These are phyloP conservation scores for Acanthochromis polyacanthus DNA, from an alignment of 2,113 vertebrate genomes.

Conservation along the genomic window DNA sequence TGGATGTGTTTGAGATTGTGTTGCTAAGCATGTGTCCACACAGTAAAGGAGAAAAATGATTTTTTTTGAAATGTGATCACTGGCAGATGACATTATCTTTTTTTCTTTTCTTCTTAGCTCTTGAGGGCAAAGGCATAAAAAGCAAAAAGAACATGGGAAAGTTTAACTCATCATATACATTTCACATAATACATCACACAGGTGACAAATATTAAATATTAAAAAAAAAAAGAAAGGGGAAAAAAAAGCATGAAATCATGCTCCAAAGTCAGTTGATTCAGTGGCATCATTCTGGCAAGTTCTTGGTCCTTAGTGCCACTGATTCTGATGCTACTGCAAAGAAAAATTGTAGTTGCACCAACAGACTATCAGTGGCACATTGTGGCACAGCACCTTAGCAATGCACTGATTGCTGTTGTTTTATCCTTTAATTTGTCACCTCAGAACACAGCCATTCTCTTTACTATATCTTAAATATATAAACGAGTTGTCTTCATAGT, in stretches of 20 bases:
- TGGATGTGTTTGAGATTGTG: constrained; percentile 29
- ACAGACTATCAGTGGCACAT: too few species aligned
- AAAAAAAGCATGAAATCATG: too few species aligned
- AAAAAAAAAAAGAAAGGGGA: too few species aligned
- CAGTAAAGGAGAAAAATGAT: constrained; percentile 3
- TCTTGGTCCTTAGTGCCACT: too few species aligned
- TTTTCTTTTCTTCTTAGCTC: background rate
- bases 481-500: background rate
- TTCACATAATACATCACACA: background rate
- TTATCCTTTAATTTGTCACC: too few species aligned
- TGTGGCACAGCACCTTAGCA: too few species aligned
- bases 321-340: too few species aligned
- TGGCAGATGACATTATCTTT: background rate
- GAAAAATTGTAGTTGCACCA: too few species aligned
- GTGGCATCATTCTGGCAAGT: too few species aligned
- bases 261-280: too few species aligned
- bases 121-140: background rate
- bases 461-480: background rate
- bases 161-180: background rate
- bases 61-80: constrained; percentile 23
- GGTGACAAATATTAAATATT: too few species aligned
- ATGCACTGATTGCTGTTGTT: too few species aligned
- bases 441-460: background rate
- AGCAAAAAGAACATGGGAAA: background rate
- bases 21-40: constrained; percentile 45